Evolutionary conservation across 2,113 vertebrate genomes (phyloP), one percentile per base, ranked within the genome.

Genomic region (Myrmecobius fasciatus): DNA sequence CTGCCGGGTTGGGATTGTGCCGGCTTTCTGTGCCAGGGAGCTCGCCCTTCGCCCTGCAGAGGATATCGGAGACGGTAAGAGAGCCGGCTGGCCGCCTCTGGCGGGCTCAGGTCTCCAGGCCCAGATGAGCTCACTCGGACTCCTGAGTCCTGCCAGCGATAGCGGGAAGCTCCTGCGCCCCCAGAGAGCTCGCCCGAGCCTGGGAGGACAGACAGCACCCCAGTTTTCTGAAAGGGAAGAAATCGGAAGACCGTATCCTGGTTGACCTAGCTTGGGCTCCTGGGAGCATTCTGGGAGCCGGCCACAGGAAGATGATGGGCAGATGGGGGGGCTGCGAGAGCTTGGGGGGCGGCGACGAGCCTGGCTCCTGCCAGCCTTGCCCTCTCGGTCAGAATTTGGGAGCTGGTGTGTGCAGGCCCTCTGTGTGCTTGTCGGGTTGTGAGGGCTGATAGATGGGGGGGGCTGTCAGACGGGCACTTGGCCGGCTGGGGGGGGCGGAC

Each of bases 221-320:
- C n/a, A 43, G 67, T 8, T 83, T 43, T 83, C 36, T 22, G 67
- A 43, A n/a, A 9, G 67, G 67, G n/a, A 83, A 43, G n/a, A 83
- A 1, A 20, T n/a, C 14, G 43, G 67, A 8, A 54, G 53, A 54
- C 25, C 26, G 54, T 3, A 28, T 8, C 17, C 36, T n/a, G 8
- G 67, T n/a, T 4, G 2, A 17, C n/a, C 20, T n/a, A 36, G n/a
- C 67, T 43, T 43, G n/a, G 43, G 4, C 2, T 43, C n/a, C n/a
- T 8, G 67, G 17, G n/a, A 2, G 22, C 0, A 2, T 83, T 43
- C n/a, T 43, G 0, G 28, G 22, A 43, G 14, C 3, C 3, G 3
- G 14, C 60, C 14, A 20, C 8, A 0, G 20, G 22, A 43, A 83
- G n/a, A 83, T 43, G n/a, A 8, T 7, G 8, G n/a, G 17, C 7